Evolutionary conservation across 2,797 vertebrate species (phyloP).

Genomic region (Enteromius mattozi): DNA sequence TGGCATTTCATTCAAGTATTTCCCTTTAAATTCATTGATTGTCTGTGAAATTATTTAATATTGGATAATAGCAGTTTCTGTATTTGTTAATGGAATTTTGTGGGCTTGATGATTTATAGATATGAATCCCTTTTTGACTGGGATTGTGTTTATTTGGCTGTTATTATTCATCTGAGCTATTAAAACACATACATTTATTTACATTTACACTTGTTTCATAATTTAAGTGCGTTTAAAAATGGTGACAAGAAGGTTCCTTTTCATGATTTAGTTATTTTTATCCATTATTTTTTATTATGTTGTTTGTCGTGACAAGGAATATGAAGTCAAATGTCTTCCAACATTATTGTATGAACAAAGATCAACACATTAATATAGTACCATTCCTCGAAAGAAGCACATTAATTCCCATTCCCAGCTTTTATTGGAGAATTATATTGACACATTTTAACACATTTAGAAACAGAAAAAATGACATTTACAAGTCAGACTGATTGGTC

Average conservation of each 20-base stretch:
- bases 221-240: background rate
- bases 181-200: background rate
- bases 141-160: background rate
- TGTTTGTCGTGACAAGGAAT: background rate
- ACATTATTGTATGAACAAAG: background rate
- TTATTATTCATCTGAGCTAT: background rate
- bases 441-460: slow-evolving; percentile 13
- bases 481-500: slow-evolving; percentile 20
- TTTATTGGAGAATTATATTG: slow-evolving; percentile 42
- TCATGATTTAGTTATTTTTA: background rate
- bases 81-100: background rate
- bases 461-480: slow-evolving; percentile 6
- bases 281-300: background rate
- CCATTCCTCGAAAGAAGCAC: background rate
- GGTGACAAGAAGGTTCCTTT: background rate
- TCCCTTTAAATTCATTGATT: background rate
- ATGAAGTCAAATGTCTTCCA: background rate
- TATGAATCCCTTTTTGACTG: too few relatives aligned
- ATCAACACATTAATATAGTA: background rate
- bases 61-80: background rate
- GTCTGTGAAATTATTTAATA: background rate
- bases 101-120: too few relatives aligned
- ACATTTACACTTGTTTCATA: background rate
- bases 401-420: slow-evolving; percentile 15
- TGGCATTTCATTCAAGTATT: background rate